Evolutionary conservation across 1,140 invertebrate species (phyloP), one percentile per base, ranked within the genome.

Genomic region (Globodera ellingtonae): DNA sequence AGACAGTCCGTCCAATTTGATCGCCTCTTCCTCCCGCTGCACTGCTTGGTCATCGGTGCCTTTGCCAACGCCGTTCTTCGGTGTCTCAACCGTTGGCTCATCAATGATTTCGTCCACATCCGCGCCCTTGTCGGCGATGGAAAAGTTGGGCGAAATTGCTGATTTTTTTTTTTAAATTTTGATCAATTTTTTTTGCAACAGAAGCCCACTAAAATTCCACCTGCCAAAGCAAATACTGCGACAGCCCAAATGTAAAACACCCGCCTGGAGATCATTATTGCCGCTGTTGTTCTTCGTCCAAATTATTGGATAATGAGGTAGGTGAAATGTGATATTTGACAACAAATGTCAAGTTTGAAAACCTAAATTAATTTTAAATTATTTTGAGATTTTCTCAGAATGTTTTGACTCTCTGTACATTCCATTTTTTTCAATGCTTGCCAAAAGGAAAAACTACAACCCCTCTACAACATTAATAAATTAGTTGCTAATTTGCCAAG

Each of bases 1-100:
- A 91, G 94, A 98, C 75, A 99, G 91, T 5, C 94, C 95, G 92
- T 99, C 97, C 18, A 98, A 90, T 88, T 97, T 95, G 82, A 99
- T 98, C 0, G 96, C 94, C 91, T 98, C 96, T 91, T 97, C 96
- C 90, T 98, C 96, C 48, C 81, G 65, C 35, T 79, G 78, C 44
- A 79, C 70, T 62, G 78, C 79, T 59, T 79, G 50, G 48, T 79
- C 75, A 35, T 79, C 78, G 50, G 78, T 79, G 24, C 79, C 83
- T 56, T 75, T 24, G 47, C 66, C 82, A 35, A 78, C 70, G 6
- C 62, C 79, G 9, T 83, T 52, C 47, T 50, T 80, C 56, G 67
- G 70, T 9, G 86, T 80, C 35, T 87, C 88, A 59, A 88, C 79
- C n/a, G 80, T 80, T 72, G 88, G 84, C 72, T 77, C 75, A n/a